A percentile compares a stretch with the other conserved stretches of the same genome.
Conservation (phyloP, 2,888 invertebrate genomes). For the Tinea pellionella region DNA sequence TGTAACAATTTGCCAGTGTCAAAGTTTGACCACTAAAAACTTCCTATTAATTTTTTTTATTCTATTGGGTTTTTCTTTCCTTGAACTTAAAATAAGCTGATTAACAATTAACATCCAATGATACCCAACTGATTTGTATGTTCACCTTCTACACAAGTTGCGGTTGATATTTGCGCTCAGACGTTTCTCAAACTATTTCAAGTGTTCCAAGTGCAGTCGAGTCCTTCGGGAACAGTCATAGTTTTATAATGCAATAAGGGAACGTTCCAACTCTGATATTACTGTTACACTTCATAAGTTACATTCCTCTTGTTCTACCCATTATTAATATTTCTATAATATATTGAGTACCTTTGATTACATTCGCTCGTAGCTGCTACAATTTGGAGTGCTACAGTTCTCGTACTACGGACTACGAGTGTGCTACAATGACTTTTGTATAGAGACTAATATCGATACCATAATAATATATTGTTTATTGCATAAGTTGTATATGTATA, state of each 20-base stretch:
- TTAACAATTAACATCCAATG: background rate
- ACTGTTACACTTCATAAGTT: constrained; percentile 28
- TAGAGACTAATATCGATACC: too few species aligned
- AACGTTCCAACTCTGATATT: constrained; percentile 34
- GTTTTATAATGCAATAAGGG: constrained; percentile 52
- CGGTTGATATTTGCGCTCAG: constrained; percentile 24
- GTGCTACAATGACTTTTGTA: too few species aligned
- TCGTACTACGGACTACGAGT: too few species aligned
- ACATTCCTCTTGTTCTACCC: background rate
- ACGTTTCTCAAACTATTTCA: constrained; percentile 27
- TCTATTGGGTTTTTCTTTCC: too few species aligned
- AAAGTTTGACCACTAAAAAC: too few species aligned
- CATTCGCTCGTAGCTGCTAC: background rate
- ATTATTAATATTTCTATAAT: background rate
- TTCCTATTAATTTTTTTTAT: too few species aligned
- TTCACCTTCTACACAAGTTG: constrained; percentile 14
- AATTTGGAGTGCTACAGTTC: too few species aligned
- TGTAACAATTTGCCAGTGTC: too few species aligned
- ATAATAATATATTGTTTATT: too few species aligned
- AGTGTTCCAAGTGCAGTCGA: constrained; percentile 37
- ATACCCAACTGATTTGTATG: background rate
- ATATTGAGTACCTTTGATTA: background rate
- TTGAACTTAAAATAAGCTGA: too few species aligned
- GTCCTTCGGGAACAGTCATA: constrained; percentile 31
- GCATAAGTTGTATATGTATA: too few species aligned